Percentiles rank a stretch among this genome's conserved stretches.
These are phyloP conservation scores for Cotesia glomerata DNA, from an alignment of 1,140 invertebrate species.

Conservation along the genomic window DNA sequence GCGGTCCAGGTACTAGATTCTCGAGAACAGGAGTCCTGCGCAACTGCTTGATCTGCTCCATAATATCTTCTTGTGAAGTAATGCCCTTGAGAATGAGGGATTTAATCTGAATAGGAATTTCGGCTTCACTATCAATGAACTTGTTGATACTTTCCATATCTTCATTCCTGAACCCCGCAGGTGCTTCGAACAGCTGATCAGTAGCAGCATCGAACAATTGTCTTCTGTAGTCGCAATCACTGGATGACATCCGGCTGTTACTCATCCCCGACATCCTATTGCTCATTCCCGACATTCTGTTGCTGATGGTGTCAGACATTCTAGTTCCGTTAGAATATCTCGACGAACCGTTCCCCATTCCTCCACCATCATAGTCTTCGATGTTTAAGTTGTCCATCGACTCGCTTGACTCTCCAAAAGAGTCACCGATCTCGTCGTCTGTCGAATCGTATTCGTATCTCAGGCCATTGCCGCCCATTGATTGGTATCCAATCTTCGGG, in stretches of 20 bases:
- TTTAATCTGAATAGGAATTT: constrained; percentile 40
- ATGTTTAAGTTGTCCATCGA: constrained; percentile 21
- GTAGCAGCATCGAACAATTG: constrained; percentile 20
- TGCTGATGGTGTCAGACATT: not conserved
- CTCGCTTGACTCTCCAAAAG: constrained; percentile 31
- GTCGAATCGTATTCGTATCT: constrained; percentile 37
- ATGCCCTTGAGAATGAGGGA: constrained; percentile 47
- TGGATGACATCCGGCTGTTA: constrained; percentile 10
- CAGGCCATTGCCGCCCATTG: not conserved
- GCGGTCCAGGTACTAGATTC: constrained; percentile 46
- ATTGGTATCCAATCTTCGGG: constrained; percentile 6
- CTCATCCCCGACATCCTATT: constrained; percentile 18
- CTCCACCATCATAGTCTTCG: constrained; percentile 17
- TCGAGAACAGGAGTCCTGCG: constrained; percentile 51
- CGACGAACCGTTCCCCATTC: not conserved
- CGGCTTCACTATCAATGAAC: constrained; percentile 34
- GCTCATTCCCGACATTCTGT: not conserved
- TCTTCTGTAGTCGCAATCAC: constrained; percentile 24
- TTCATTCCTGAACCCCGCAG: constrained; percentile 28
- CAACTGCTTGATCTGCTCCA: constrained; percentile 49
- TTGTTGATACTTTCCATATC: constrained; percentile 26
- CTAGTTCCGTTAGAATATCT: constrained; percentile 26
- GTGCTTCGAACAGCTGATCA: constrained; percentile 30
- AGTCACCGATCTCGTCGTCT: constrained; percentile 49
- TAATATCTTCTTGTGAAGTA: constrained; percentile 50